These are phyloP conservation scores for Apolygus lucorum DNA, from an alignment of 1,140 invertebrate species.

Conservation along the genomic window DNA sequence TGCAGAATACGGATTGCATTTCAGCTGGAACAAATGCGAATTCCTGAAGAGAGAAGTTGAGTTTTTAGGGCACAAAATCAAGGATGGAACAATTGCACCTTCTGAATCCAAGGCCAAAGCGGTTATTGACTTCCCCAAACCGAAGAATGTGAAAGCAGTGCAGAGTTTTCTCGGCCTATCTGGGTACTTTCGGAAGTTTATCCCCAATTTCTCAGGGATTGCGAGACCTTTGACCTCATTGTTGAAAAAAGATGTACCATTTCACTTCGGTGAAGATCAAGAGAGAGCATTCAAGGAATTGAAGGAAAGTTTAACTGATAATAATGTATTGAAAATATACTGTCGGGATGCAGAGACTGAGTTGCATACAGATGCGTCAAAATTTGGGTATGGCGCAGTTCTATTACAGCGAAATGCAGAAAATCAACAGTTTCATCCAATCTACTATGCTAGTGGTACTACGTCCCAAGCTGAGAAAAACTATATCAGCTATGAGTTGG, in stretches of 20 bases:
- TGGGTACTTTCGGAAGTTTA: constrained; percentile 31
- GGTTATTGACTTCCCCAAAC: constrained; percentile 36
- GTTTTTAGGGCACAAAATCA: constrained; percentile 36
- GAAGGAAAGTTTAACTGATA: not conserved
- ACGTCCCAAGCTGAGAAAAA: constrained; percentile 32
- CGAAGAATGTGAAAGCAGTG: constrained; percentile 35
- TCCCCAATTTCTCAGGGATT: constrained; percentile 37
- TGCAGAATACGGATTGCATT: constrained; percentile 36
- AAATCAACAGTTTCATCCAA: no score
- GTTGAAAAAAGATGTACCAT: constrained; percentile 12
- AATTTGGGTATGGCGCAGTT: constrained; percentile 3
- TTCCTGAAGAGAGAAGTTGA: constrained; percentile 35
- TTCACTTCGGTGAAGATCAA: constrained; percentile 20
- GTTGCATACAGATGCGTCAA: constrained; percentile 36
- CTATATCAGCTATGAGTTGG: constrained; percentile 33
- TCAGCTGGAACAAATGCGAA: constrained; percentile 39
- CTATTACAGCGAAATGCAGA: constrained; percentile 17
- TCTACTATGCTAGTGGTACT: constrained; percentile 30
- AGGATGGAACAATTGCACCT: constrained; percentile 33
- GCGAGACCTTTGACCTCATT: constrained; percentile 34
- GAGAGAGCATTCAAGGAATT: not conserved
- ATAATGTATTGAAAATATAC: constrained; percentile 32
- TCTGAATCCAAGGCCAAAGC: constrained; percentile 34
- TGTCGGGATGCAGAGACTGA: constrained; percentile 32
- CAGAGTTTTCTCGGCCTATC: constrained; percentile 33